Evolutionary conservation across 2,113 vertebrate genomes (phyloP).

Genomic region (Leptodactylus fuscus): DNA sequence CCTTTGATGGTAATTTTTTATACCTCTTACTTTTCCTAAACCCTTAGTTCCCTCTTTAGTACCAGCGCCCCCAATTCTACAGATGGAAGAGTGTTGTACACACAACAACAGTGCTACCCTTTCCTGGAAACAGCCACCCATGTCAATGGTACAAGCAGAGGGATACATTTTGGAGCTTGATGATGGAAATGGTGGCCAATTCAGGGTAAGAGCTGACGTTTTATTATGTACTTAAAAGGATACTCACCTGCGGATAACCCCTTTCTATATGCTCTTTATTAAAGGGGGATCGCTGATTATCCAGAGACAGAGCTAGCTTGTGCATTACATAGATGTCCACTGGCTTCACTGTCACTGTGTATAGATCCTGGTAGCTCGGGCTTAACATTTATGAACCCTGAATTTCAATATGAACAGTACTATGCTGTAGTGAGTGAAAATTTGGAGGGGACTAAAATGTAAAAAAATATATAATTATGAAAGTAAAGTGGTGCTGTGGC

Average conservation of each 20-base stretch:
- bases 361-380: too few species aligned
- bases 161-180: conserved; percentile 98
- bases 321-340: too few species aligned
- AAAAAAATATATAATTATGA: too few species aligned
- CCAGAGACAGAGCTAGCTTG: too few species aligned
- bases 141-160: conserved; percentile 90
- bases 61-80: conserved; percentile 92
- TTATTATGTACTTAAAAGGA: background rate
- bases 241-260: too few species aligned
- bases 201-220: conserved; percentile 81
- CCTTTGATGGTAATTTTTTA: background rate
- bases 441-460: too few species aligned
- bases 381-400: background rate
- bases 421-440: too few species aligned
- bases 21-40: background rate
- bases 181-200: conserved; percentile 91
- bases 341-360: too few species aligned
- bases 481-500: too few species aligned
- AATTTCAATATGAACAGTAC: background rate
- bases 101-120: conserved; percentile 96
- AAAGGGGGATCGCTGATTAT: too few species aligned
- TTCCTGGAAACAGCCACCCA: conserved; percentile 97
- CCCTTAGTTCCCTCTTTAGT: conserved; percentile 82
- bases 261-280: too few species aligned
- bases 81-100: conserved; percentile 96